These are phyloP conservation scores for Volucella inflata DNA, from an alignment of 2,888 invertebrate species.

Conservation along the genomic window DNA sequence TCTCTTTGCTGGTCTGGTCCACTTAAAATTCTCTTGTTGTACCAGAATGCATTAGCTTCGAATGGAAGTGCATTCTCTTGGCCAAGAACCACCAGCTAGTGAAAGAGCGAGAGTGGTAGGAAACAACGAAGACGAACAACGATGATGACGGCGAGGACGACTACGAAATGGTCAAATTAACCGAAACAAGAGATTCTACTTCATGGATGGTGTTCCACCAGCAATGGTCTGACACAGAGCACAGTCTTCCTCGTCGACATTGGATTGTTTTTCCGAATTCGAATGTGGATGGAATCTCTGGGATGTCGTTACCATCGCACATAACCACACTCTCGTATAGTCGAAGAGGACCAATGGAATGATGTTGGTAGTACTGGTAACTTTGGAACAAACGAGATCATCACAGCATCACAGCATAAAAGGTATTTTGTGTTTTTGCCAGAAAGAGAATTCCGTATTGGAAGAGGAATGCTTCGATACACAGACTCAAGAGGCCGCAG, in stretches of 20 bases:
- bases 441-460: slow-evolving; percentile 64
- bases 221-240: slow-evolving; percentile 46
- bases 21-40: slow-evolving; percentile 74
- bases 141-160: background rate
- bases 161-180: slow-evolving; percentile 53
- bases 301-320: slow-evolving; percentile 72
- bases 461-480: slow-evolving; percentile 59
- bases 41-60: slow-evolving; percentile 47
- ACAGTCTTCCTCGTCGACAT: background rate
- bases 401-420: slow-evolving; percentile 62
- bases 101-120: slow-evolving; percentile 5
- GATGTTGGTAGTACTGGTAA: slow-evolving; percentile 51
- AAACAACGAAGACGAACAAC: background rate
- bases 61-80: slow-evolving; percentile 51
- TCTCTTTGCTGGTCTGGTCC: slow-evolving; percentile 34
- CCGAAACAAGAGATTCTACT: slow-evolving; percentile 72
- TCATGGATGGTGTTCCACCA: slow-evolving; percentile 54
- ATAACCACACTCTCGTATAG: slow-evolving; percentile 71
- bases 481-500: background rate
- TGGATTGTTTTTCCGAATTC: slow-evolving; percentile 47
- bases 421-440: slow-evolving; percentile 73
- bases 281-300: slow-evolving; percentile 66
- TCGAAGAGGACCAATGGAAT: slow-evolving; percentile 62
- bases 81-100: background rate
- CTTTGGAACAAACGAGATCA: slow-evolving; percentile 65